Base-by-base conservation (phyloP, 2,113 vertebrate species). In the Pseudolaguvia tuberculata region DNA sequence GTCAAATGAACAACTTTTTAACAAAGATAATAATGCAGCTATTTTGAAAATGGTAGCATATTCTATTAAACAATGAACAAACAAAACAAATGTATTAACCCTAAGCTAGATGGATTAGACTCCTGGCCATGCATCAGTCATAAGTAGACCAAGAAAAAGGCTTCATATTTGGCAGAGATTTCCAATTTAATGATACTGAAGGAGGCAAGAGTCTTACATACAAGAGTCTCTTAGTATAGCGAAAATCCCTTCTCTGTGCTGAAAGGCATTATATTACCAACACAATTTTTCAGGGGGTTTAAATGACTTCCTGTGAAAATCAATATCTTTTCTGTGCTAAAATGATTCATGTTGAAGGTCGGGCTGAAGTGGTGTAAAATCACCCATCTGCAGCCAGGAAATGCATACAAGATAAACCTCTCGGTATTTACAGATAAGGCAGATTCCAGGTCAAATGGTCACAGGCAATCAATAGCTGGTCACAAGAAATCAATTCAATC, bases 281-380 rank as follows among this genome's bases (percentile, higher is more conserved):
- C 84, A 86, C 79, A 84, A 92, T 92, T 94, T 75, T 95, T 93
- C 91, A 94, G 86, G 91, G 88, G 91, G 85, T 89, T 92, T 95
- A 94, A 93, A 90, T 85, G 67, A 93, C 92, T 97, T 97, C 94
- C 94, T 97, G 93, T 94, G 90, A 90, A 94, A 94, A 94, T 94
- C 92, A 93, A 89, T 93, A 93, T 92, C 89, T 92, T 93, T 91
- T 93, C 90, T 91, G 92, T 92, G 91, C 89, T 91, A 87, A 88
- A 93, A 92, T 92, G 88, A 95, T 94, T 94, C 92, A 93, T 83
- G 84, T 89, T 91, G 84, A 91, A 91, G 89, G 88, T 92, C 90
- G 79, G 88, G 91, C 88, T 88, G 83, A 85, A 92, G 90, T 89
- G 86, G 85, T 86, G 89, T 90, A 91, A 90, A 90, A 85, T 84